Evolutionary conservation across 2,888 invertebrate genomes (phyloP).

Genomic region (Pterostichus madidus): DNA sequence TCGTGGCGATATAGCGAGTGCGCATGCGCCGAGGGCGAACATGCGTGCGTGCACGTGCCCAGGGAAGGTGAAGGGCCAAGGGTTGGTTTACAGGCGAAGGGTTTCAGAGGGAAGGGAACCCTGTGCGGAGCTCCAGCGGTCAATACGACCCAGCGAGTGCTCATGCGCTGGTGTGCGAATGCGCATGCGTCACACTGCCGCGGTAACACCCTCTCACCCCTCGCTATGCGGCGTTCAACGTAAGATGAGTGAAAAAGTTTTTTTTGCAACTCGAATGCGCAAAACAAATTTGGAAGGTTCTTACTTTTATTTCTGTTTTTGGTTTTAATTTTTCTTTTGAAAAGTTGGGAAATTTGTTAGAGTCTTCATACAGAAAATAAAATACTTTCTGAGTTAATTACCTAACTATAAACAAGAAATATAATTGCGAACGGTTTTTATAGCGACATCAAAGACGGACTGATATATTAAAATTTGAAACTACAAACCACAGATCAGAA

Average conservation of each 20-base stretch:
- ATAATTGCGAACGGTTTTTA: neutral
- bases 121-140: constrained; percentile 38
- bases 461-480: neutral
- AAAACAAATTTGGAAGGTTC: constrained; percentile 38
- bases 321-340: constrained; percentile 5
- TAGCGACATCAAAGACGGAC: neutral
- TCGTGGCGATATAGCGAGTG: no score
- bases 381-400: constrained; percentile 6
- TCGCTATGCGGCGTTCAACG: constrained; percentile 23
- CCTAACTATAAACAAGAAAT: neutral
- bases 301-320: constrained; percentile 2
- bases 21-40: no score
- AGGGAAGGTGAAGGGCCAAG: no score
- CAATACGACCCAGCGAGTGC: constrained; percentile 36
- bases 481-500: neutral
- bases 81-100: no score
- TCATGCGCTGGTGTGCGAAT: neutral
- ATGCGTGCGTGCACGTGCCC: no score
- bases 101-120: neutral
- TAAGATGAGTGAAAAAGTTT: constrained; percentile 37
- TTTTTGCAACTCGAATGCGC: constrained; percentile 47
- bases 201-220: constrained; percentile 16
- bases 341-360: constrained; percentile 6
- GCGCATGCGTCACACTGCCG: constrained; percentile 30
- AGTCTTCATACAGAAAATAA: neutral